Base-by-base conservation (phyloP, 2,113 vertebrate species). In the Cynocephalus volans region DNA sequence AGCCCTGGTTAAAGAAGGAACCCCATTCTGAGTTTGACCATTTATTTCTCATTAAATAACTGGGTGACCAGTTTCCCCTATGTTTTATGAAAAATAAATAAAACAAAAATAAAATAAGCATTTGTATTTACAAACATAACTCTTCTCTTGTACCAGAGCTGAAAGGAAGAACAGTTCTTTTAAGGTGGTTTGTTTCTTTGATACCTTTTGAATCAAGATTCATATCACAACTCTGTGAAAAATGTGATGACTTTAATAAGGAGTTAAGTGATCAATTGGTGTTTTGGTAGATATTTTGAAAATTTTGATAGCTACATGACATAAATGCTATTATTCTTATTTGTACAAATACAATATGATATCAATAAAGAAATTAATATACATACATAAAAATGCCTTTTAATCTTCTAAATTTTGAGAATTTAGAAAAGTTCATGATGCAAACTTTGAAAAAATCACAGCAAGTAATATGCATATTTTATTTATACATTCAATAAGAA, bases 351-450 rank as follows among this genome's bases (percentile, higher is more conserved):
- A 70, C 41, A 88, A 17, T 8, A 45, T 56, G 4, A 50, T 12
- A 41, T 86, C 23, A 97, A 2, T 64, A 41, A 67, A 50, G 52
- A 82, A 81, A 82, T 58, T 15, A 54, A 45, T 72, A 65, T 85
- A 5, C 28, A 28, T 88, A 6, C 80, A 70, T 86, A 50, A 94
- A 73, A 96, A 56, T 90, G 3, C 12, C 48, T 64, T 76, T 56
- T 7, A 90, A 50, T 73, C 8, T 93, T 80, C 64, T 72, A 36
- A 73, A 69, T 87, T 80, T 88, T 70, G 33, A 88, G 62, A 84
- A 84, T 89, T 95, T 90, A 45, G 56, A 62, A 92, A 96, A 80
- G 19, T 91, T 84, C 2, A 52, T 45, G 45, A 58, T 73, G 8
- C 6, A 87, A 70, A 8, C 33, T 93, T 97, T 92, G 45, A 41